These are phyloP conservation scores for Nyctalus aviator DNA, from an alignment of 2,797 vertebrate species.

Conservation along the genomic window DNA sequence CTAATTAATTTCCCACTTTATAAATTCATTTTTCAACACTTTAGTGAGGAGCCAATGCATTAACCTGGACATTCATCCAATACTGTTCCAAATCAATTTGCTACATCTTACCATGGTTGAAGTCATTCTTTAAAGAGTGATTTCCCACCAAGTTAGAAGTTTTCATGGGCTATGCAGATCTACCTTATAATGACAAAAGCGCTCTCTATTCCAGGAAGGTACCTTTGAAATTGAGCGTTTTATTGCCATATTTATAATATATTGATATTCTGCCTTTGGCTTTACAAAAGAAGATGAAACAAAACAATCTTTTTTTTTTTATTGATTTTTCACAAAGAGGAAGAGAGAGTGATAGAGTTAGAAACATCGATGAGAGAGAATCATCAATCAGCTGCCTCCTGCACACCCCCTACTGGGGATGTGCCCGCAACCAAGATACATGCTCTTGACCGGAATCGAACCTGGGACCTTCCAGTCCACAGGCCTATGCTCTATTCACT, in stretches of 20 bases:
- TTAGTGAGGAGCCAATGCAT: constrained; percentile 16
- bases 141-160: constrained; percentile 70
- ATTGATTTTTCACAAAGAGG: no score
- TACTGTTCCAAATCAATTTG: constrained; percentile 67
- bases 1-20: constrained; percentile 39
- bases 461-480: no score
- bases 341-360: no score
- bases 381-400: no score
- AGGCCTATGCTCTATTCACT: no score
- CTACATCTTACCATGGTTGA: constrained; percentile 56
- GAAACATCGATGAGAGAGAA: no score
- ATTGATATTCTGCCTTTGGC: constrained; percentile 22
- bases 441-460: no score
- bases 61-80: constrained; percentile 54
- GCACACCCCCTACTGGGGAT: no score
- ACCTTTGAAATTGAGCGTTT: constrained; percentile 46
- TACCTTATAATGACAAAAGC: constrained; percentile 45
- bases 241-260: constrained; percentile 57
- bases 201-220: neutral
- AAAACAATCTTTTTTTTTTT: neutral
- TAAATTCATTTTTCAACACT: constrained; percentile 55
- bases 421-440: no score
- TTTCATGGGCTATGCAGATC: constrained; percentile 69
- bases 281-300: constrained; percentile 33
- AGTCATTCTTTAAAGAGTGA: constrained; percentile 62